Conservation (phyloP, 1,140 invertebrate species). For the Apis laboriosa region DNA sequence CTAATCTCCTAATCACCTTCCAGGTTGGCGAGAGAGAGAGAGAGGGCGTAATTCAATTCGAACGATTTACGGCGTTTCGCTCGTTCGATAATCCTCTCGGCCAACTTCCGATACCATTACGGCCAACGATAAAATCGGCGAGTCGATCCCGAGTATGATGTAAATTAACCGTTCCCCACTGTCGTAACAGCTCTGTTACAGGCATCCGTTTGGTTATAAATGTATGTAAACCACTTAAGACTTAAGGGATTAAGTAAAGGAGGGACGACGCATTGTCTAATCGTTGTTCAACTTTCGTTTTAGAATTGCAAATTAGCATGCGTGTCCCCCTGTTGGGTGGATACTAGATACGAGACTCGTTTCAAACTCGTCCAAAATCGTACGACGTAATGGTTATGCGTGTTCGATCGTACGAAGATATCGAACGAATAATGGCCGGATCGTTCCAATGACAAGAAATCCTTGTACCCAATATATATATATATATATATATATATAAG, state of each 20-base stretch:
- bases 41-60: conserved; percentile 5
- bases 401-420: not conserved
- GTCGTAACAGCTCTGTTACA: not conserved
- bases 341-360: too few species aligned
- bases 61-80: conserved; percentile 1
- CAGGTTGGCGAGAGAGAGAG: too few species aligned
- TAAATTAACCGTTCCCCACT: not conserved
- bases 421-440: not conserved
- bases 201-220: not conserved
- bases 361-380: not conserved
- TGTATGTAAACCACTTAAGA: not conserved
- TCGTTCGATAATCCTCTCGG: not conserved
- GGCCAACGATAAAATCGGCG: not conserved
- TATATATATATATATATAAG: not conserved
- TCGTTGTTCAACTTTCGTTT: not conserved
- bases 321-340: not conserved
- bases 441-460: conserved; percentile 9
- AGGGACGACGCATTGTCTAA: not conserved
- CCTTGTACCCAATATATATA: conserved; percentile 12
- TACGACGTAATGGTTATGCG: not conserved
- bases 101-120: conserved; percentile 13
- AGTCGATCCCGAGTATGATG: not conserved
- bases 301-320: not conserved
- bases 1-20: not conserved
- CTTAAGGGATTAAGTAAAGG: not conserved